These are phyloP conservation scores for Epinephelus moara DNA, from an alignment of 2,113 vertebrate genomes.

Conservation along the genomic window DNA sequence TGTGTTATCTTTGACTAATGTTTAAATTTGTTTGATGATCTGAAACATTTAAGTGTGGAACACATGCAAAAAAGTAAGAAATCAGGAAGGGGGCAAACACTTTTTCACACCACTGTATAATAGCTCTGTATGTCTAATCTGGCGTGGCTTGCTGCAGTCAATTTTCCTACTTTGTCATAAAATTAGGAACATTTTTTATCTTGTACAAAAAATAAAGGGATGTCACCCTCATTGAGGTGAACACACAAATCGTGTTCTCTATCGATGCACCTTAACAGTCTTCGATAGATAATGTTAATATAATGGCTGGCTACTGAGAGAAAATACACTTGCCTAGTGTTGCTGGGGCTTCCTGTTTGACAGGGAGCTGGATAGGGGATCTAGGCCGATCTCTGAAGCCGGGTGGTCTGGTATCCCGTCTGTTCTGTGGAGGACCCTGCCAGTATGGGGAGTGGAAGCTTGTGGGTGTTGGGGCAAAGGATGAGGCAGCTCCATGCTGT, in stretches of 20 bases:
- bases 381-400: constrained; percentile 93
- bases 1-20: no score
- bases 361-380: constrained; percentile 93
- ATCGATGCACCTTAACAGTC: neutral
- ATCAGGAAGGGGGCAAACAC: no score
- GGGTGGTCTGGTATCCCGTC: constrained; percentile 93
- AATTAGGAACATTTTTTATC: neutral
- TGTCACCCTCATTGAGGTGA: neutral
- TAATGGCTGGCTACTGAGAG: neutral
- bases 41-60: no score
- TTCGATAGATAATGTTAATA: neutral
- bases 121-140: neutral
- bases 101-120: no score
- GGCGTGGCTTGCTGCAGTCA: neutral
- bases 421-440: constrained; percentile 95
- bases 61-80: no score
- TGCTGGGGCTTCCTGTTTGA: constrained; percentile 93
- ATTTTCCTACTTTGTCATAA: neutral
- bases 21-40: no score
- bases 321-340: constrained; percentile 88
- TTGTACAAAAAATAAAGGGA: no score
- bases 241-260: neutral
- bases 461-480: constrained; percentile 91
- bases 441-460: constrained; percentile 96
- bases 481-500: constrained; percentile 95